Evolutionary conservation across 2,888 invertebrate genomes (phyloP), one percentile per base, ranked within the genome.

Genomic region (Stenurella melanura): DNA sequence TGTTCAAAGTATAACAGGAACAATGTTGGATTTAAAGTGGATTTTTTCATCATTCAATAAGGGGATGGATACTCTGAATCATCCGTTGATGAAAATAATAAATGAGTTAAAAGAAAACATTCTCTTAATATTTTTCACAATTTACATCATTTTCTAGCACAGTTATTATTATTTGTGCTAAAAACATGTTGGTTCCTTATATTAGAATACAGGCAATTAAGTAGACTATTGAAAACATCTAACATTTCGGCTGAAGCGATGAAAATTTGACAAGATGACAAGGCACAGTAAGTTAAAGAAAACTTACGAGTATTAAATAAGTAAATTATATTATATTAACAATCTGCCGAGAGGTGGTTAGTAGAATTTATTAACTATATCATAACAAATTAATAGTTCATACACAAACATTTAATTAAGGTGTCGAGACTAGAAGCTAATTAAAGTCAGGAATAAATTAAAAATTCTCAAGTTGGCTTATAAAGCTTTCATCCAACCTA

Each of bases 361-460:
- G 50, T 15, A 15, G 15, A 15, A 50, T 12, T 11, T 15, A 15
- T 50, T 50, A 50, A 12, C 15, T 50, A 50, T 50, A 15, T 50
- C 15, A 15, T 50, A 50, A 50, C 15, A 50, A 50, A 50, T 50
- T 50, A 50, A 15, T 15, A 15, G 11, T 7, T 50, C n/a, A n/a
- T 50, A n/a, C 12, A 50, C 50, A n/a, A n/a, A 50, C 15, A n/a
- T 50, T 50, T 50, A 50, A 50, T 50, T 50, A n/a, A 50, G n/a
- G 50, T 50, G n/a, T n/a, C 50, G 12, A 50, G 42, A 7, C 15
- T n/a, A 6, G 50, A 50, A 6, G 12, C 6, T n/a, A 42, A 50
- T 50, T n/a, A n/a, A n/a, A 3, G n/a, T 50, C 15, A 17, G n/a
- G 30, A 12, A 61, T 61, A 61, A 61, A 26, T 60, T 26, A 61